Conservation (phyloP, 2,888 invertebrate genomes). For the Agonopterix arenella region DNA sequence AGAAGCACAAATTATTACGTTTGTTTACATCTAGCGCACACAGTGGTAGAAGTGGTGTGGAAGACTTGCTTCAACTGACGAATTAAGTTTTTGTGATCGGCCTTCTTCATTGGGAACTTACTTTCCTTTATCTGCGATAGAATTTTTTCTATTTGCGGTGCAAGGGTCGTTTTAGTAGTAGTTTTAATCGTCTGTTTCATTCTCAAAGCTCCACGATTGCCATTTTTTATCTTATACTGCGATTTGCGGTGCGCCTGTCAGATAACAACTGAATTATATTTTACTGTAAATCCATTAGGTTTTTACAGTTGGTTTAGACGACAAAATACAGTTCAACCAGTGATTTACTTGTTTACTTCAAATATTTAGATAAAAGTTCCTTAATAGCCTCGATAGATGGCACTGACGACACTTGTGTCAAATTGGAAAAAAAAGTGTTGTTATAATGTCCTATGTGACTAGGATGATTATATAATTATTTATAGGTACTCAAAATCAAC, state of each 20-base stretch:
- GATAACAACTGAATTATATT: not conserved
- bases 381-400: too few species aligned
- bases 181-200: too few species aligned
- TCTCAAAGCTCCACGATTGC: not conserved
- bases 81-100: not conserved
- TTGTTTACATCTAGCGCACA: not conserved
- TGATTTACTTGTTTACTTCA: too few species aligned
- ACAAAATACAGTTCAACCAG: too few species aligned
- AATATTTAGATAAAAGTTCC: too few species aligned
- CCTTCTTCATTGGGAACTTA: not conserved
- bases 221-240: not conserved
- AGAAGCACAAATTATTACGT: not conserved
- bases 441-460: too few species aligned
- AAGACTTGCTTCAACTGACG: slow-evolving; percentile 1
- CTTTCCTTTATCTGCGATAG: not conserved
- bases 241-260: not conserved
- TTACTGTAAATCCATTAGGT: not conserved
- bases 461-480: too few species aligned
- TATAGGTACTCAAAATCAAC: too few species aligned
- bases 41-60: not conserved
- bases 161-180: not conserved
- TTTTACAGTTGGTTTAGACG: not conserved
- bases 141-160: slow-evolving; percentile 1
- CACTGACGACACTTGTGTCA: too few species aligned
- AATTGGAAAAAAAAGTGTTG: too few species aligned